A percentile compares a stretch with the other conserved stretches of the same genome.
Conservation (phyloP, 2,113 vertebrate species). For the Gopherus flavomarginatus region DNA sequence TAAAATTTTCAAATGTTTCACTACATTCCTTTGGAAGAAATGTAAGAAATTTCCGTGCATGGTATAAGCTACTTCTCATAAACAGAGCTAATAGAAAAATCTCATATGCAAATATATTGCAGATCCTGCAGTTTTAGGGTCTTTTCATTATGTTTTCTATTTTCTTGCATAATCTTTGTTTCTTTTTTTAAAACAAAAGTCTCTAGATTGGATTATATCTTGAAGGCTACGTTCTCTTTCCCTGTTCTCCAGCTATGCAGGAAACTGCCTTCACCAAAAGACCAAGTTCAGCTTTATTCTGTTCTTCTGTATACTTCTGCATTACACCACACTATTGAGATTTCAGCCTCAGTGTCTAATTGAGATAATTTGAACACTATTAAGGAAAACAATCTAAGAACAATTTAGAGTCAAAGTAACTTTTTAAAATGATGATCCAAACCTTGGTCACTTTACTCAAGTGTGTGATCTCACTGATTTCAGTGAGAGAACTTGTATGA, state of each 20-base stretch:
- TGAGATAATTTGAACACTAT: not conserved
- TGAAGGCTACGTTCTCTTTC: not conserved
- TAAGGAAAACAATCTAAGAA: not conserved
- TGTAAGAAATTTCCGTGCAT: not conserved
- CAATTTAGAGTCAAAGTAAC: not conserved
- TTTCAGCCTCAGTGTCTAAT: not conserved
- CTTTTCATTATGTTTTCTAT: not conserved
- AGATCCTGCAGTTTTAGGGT: not conserved
- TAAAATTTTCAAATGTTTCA: not conserved
- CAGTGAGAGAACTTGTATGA: not conserved
- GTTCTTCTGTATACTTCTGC: not conserved
- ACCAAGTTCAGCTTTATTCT: not conserved
- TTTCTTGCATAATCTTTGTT: not conserved
- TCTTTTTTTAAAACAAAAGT: not conserved
- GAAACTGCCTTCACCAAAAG: not conserved
- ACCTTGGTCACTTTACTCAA: not conserved
- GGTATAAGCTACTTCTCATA: not conserved
- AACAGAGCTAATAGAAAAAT: not conserved
- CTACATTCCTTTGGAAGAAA: not conserved
- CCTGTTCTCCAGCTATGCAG: not conserved
- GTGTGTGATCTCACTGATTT: not conserved
- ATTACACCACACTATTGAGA: not conserved
- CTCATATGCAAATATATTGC: accelerated
- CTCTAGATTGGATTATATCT: not conserved
- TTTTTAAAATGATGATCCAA: not conserved